These are phyloP conservation scores for Dromiciops gliroides DNA, from an alignment of 2,113 vertebrate species.

Conservation along the genomic window DNA sequence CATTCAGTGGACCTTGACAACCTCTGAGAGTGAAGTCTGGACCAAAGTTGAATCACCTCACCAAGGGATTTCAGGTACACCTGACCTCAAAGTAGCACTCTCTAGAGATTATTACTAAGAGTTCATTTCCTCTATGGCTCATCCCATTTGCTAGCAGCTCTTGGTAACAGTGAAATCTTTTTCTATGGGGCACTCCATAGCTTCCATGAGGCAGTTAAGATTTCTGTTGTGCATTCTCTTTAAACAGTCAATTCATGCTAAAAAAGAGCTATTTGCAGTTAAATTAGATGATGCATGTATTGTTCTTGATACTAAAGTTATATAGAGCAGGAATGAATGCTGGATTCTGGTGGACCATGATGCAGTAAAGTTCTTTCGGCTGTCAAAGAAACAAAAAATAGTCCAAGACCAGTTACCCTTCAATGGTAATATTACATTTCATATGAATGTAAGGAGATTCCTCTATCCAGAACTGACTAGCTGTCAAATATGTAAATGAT, in stretches of 20 bases:
- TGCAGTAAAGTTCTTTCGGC: background rate
- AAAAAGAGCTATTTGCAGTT: conserved; percentile 82
- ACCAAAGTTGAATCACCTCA: conserved; percentile 86
- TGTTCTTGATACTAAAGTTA: conserved; percentile 57
- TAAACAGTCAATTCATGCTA: conserved; percentile 78
- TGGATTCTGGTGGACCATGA: background rate
- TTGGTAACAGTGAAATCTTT: conserved; percentile 75
- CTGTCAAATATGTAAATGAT: background rate
- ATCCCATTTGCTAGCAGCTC: conserved; percentile 62
- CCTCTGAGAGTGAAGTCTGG: conserved; percentile 84
- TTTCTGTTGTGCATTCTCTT: conserved; percentile 79
- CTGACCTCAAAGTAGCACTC: conserved; percentile 76
- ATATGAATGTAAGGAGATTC: background rate
- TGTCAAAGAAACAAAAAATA: background rate
- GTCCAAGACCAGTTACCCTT: background rate
- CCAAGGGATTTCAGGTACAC: conserved; percentile 90
- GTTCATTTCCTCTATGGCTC: conserved; percentile 76
- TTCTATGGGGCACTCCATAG: conserved; percentile 77
- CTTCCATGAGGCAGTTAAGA: conserved; percentile 81
- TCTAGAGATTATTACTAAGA: conserved; percentile 72
- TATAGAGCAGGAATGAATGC: background rate
- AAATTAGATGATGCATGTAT: conserved; percentile 79
- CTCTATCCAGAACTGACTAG: background rate
- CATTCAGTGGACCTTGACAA: conserved; percentile 77
- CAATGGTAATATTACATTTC: background rate